Conservation (phyloP, 2,888 invertebrate genomes). For the Hipparchia sbordonii region DNA sequence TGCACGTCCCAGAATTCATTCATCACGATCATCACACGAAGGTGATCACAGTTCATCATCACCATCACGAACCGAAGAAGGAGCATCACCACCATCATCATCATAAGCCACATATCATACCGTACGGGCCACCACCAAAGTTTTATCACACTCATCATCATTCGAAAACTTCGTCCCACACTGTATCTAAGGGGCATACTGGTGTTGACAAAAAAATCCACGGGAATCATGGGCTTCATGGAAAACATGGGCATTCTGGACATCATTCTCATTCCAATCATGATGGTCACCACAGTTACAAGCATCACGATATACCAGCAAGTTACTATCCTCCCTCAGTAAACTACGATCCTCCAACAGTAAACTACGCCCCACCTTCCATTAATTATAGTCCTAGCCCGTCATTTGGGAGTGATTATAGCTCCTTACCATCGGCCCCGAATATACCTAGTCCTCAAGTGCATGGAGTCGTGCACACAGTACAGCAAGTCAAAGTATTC, state of each 20-base stretch:
- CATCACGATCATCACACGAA: slow-evolving; percentile 84
- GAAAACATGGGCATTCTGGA: slow-evolving; percentile 42
- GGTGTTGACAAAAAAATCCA: slow-evolving; percentile 44
- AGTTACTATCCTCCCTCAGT: slow-evolving; percentile 47
- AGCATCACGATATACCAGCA: slow-evolving; percentile 53
- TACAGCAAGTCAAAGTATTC: slow-evolving; percentile 73
- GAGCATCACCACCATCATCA: slow-evolving; percentile 79
- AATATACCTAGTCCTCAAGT: slow-evolving; percentile 53
- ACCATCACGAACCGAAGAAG: slow-evolving; percentile 76
- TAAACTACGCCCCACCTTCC: slow-evolving; percentile 40
- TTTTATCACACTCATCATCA: slow-evolving; percentile 67
- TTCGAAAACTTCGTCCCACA: slow-evolving; percentile 62
- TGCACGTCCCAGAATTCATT: slow-evolving; percentile 83
- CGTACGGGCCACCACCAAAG: slow-evolving; percentile 44
- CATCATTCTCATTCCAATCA: slow-evolving; percentile 53
- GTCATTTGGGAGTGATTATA: slow-evolving; percentile 62
- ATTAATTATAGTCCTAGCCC: slow-evolving; percentile 45
- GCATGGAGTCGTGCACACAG: slow-evolving; percentile 63
- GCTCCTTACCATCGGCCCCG: slow-evolving; percentile 56
- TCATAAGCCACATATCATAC: slow-evolving; percentile 63
- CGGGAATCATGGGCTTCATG: slow-evolving; percentile 26
- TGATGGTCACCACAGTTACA: slow-evolving; percentile 52
- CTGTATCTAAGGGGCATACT: slow-evolving; percentile 56
- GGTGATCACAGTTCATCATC: slow-evolving; percentile 82
- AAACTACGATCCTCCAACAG: slow-evolving; percentile 53